These are phyloP conservation scores for Cephus runcator DNA, from an alignment of 2,888 invertebrate species.

Conservation along the genomic window DNA sequence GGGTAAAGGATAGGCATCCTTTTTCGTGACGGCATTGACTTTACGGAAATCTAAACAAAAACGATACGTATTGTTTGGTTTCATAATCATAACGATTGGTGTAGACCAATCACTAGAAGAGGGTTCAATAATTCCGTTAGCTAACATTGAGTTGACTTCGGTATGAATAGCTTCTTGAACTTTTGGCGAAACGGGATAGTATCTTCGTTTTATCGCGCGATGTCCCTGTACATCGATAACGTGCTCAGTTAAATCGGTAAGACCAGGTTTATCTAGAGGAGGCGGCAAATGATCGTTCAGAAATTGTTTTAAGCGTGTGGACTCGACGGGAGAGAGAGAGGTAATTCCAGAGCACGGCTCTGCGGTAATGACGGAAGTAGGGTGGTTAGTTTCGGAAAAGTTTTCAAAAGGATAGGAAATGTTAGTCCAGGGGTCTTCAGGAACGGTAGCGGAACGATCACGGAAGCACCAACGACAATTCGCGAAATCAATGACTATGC, in stretches of 20 bases:
- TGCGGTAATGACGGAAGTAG: too few species aligned
- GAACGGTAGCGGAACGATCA: too few species aligned
- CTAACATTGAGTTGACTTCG: slow-evolving; percentile 49
- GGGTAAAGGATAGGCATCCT: slow-evolving; percentile 48
- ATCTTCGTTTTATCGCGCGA: slow-evolving; percentile 24
- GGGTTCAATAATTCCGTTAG: slow-evolving; percentile 42
- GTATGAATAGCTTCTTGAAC: slow-evolving; percentile 12
- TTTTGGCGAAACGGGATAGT: slow-evolving; percentile 23
- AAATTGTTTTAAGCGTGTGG: too few species aligned
- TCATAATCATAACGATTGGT: slow-evolving; percentile 42
- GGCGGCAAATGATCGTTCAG: too few species aligned
- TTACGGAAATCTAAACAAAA: slow-evolving; percentile 27
- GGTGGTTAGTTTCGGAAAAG: too few species aligned
- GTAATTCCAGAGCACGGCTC: too few species aligned
- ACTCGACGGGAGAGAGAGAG: too few species aligned
- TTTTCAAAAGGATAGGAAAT: too few species aligned
- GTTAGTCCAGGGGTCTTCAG: too few species aligned
- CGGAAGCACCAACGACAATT: too few species aligned
- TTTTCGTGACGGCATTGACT: slow-evolving; percentile 44
- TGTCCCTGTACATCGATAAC: slow-evolving; percentile 18
- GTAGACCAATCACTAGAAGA: slow-evolving; percentile 43
- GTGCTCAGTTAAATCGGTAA: neutral
- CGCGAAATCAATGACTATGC: too few species aligned
- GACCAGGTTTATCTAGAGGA: too few species aligned
- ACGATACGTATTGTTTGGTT: slow-evolving; percentile 23